Percentiles rank a stretch among this genome's conserved stretches.
phyloP scores from a whole-genome alignment of 2,113 vertebrate genomes.

The Ardeotis arabs region DNA sequence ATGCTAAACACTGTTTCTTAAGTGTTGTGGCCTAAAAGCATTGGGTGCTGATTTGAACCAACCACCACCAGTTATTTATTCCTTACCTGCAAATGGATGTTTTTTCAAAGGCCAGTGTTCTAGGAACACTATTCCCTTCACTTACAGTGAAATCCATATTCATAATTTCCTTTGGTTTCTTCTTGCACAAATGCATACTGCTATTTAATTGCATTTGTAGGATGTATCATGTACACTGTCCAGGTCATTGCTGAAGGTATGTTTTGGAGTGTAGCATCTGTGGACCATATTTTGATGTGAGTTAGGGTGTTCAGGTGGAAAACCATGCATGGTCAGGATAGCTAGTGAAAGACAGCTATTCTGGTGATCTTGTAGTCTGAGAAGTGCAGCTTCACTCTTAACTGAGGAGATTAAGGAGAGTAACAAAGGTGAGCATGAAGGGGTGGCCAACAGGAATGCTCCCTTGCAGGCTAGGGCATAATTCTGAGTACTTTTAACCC shows the following conservation, averaged over 20 bases:
- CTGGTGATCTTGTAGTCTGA: neutral
- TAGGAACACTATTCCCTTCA: neutral
- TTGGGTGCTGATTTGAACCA: neutral
- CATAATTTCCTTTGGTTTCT: neutral
- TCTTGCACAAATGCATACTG: neutral
- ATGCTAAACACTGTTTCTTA: neutral
- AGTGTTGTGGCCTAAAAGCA: neutral
- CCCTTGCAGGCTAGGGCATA: neutral
- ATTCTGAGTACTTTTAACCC: neutral
- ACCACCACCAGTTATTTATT: neutral
- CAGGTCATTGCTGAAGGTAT: neutral
- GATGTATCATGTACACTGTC: accelerated
- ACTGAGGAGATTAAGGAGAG: neutral
- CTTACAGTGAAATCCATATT: accelerated
- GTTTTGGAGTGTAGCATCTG: neutral
- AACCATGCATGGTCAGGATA: neutral
- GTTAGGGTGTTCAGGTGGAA: neutral
- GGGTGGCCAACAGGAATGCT: neutral
- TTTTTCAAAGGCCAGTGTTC: neutral
- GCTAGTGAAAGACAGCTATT: too few relatives aligned
- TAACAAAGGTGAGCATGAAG: neutral
- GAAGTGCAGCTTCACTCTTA: neutral
- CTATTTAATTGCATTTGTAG: neutral
- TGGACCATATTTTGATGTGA: neutral
- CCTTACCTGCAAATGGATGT: neutral